Conservation (phyloP, 2,113 vertebrate species). For the Mustelus asterias region DNA sequence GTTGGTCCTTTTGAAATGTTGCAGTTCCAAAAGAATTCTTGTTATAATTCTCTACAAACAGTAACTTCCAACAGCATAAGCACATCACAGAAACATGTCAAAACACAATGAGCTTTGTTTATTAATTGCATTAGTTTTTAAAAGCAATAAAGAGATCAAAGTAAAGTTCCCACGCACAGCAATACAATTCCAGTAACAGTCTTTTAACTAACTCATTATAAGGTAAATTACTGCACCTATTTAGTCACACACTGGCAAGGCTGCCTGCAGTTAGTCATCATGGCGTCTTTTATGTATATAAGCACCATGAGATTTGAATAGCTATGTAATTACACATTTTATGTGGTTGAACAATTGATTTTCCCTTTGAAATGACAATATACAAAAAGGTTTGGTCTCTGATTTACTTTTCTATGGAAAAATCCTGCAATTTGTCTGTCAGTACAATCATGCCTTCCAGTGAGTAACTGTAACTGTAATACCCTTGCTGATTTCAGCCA, state of each 20-base stretch:
- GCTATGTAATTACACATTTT: slow-evolving; percentile 59
- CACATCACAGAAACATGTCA: not conserved
- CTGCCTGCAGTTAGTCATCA: slow-evolving; percentile 49
- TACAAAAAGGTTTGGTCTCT: slow-evolving; percentile 52
- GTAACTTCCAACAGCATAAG: not conserved
- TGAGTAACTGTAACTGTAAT: slow-evolving; percentile 53
- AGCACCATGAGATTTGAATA: slow-evolving; percentile 52
- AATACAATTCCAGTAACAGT: slow-evolving; percentile 2
- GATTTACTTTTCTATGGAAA: slow-evolving; percentile 59
- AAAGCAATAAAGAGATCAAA: slow-evolving; percentile 22
- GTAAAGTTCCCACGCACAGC: slow-evolving; percentile 3
- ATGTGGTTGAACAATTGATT: slow-evolving; percentile 49
- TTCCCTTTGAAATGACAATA: slow-evolving; percentile 38
- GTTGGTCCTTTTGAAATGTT: not conserved
- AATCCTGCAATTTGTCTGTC: slow-evolving; percentile 58
- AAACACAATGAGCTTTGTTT: not conserved
- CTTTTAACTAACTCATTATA: slow-evolving; percentile 50
- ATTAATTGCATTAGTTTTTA: not conserved
- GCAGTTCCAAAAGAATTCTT: too few relatives aligned
- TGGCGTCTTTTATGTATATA: slow-evolving; percentile 54
- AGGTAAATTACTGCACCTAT: slow-evolving; percentile 47
- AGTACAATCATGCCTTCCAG: slow-evolving; percentile 46
- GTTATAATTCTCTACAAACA: not conserved
- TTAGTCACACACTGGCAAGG: slow-evolving; percentile 56
- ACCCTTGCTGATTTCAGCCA: slow-evolving; percentile 53